These are phyloP conservation scores for Drosophila lini DNA, from an alignment of 1,140 invertebrate species.

Conservation along the genomic window DNA sequence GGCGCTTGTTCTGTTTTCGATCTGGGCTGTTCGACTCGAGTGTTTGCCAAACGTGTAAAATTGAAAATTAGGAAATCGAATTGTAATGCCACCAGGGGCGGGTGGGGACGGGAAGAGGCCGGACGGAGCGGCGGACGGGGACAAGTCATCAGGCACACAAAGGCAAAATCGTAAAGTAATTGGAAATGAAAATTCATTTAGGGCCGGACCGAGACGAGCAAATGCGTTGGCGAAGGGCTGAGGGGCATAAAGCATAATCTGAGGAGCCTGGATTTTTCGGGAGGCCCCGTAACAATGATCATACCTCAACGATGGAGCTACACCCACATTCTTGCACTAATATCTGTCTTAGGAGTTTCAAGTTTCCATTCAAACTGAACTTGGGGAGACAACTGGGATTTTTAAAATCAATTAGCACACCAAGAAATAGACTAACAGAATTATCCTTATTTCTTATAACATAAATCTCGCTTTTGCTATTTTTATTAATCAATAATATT, in stretches of 20 bases:
- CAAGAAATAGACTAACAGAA: neutral
- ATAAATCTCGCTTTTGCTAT: no score
- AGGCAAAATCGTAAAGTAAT: slow-evolving; percentile 80
- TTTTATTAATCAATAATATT: no score
- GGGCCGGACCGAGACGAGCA: slow-evolving; percentile 43
- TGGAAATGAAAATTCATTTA: slow-evolving; percentile 81
- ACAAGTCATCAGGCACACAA: slow-evolving; percentile 55
- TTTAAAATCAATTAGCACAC: neutral
- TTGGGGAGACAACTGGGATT: neutral
- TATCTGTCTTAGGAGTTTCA: neutral
- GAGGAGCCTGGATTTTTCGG: slow-evolving; percentile 14
- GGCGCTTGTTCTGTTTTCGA: slow-evolving; percentile 41
- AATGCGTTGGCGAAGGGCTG: slow-evolving; percentile 21
- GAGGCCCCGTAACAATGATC: neutral
- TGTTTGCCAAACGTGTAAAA: slow-evolving; percentile 82
- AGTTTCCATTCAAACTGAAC: neutral
- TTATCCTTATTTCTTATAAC: no score
- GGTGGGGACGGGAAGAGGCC: neutral
- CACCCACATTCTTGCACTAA: neutral
- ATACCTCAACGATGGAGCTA: neutral
- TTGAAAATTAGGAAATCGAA: slow-evolving; percentile 83
- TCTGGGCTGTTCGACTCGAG: slow-evolving; percentile 46
- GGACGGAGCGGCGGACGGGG: slow-evolving; percentile 2
- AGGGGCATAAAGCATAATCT: slow-evolving; percentile 37
- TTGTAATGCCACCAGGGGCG: slow-evolving; percentile 53